Conservation (phyloP, 2,797 vertebrate genomes). For the Tragelaphus oryx region DNA sequence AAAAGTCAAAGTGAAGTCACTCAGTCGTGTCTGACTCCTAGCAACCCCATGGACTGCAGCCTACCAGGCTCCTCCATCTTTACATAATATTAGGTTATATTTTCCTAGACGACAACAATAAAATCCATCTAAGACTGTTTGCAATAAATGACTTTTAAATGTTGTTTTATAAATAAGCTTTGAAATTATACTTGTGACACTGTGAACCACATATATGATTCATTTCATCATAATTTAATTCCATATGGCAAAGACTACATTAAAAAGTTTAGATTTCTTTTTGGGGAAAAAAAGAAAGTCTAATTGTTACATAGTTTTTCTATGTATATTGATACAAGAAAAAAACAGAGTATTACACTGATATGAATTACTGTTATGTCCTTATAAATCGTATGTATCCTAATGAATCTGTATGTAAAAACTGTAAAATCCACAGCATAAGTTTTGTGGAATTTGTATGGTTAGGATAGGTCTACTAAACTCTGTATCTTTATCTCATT, state of each 20-base stretch:
- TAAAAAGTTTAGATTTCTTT: not conserved
- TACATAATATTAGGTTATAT: not conserved
- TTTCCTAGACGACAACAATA: not conserved
- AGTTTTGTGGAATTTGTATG: slow-evolving; percentile 1
- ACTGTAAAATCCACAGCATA: not conserved
- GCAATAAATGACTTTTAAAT: not conserved
- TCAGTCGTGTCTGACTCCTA: too few species aligned
- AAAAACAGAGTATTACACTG: not conserved
- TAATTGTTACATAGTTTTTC: not conserved
- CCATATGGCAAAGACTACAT: not conserved
- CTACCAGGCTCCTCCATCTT: not conserved
- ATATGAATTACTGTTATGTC: not conserved
- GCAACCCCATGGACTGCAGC: too few species aligned
- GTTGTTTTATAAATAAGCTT: not conserved
- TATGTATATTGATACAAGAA: not conserved
- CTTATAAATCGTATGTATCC: not conserved
- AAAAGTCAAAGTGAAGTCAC: too few species aligned
- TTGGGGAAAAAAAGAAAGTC: not conserved
- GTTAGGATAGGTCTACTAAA: not conserved
- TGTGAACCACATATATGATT: not conserved
- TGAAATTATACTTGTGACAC: not conserved
- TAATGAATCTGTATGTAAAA: not conserved
- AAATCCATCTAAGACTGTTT: not conserved
- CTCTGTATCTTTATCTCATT: not conserved
- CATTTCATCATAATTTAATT: not conserved